Evolutionary conservation across 2,113 vertebrate genomes (phyloP).

Genomic region (Coryphaenoides rupestris): DNA sequence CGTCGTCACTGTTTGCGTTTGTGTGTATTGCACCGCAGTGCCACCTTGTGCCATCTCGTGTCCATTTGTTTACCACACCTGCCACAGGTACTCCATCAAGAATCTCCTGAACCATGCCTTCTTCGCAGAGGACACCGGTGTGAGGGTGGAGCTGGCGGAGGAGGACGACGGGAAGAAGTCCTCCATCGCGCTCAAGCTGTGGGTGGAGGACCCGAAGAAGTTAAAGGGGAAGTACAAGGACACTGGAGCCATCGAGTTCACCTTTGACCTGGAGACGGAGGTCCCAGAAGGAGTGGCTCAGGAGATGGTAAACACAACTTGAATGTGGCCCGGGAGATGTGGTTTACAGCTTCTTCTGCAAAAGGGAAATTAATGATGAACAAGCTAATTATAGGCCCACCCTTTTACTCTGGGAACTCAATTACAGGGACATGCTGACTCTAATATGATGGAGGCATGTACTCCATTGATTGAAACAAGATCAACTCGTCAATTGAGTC

Average conservation of each 20-base stretch:
- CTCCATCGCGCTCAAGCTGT: slow-evolving; percentile 92
- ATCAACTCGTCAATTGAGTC: slow-evolving; percentile 13
- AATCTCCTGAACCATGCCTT: slow-evolving; percentile 96
- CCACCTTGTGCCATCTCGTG: slow-evolving; percentile 14
- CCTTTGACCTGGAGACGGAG: slow-evolving; percentile 90
- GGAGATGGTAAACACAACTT: slow-evolving; percentile 85
- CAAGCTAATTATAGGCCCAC: no score
- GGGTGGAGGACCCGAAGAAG: slow-evolving; percentile 97
- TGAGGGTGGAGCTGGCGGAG: slow-evolving; percentile 96
- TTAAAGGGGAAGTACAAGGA: slow-evolving; percentile 98
- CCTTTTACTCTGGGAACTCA: background rate
- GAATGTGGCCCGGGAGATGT: no score
- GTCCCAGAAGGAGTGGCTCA: slow-evolving; percentile 94
- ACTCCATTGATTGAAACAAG: slow-evolving; percentile 36
- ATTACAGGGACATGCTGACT: slow-evolving; percentile 15
- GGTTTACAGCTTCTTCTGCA: no score
- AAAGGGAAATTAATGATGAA: no score
- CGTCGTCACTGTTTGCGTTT: slow-evolving; percentile 12
- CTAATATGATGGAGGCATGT: background rate
- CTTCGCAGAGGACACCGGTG: slow-evolving; percentile 97
- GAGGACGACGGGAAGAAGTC: slow-evolving; percentile 93
- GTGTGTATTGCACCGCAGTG: slow-evolving; percentile 22
- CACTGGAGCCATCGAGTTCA: slow-evolving; percentile 96
- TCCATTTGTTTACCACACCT: slow-evolving; percentile 20
- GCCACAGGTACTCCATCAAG: slow-evolving; percentile 93